Conservation (phyloP, 2,113 vertebrate genomes). For the Indicator indicator region DNA sequence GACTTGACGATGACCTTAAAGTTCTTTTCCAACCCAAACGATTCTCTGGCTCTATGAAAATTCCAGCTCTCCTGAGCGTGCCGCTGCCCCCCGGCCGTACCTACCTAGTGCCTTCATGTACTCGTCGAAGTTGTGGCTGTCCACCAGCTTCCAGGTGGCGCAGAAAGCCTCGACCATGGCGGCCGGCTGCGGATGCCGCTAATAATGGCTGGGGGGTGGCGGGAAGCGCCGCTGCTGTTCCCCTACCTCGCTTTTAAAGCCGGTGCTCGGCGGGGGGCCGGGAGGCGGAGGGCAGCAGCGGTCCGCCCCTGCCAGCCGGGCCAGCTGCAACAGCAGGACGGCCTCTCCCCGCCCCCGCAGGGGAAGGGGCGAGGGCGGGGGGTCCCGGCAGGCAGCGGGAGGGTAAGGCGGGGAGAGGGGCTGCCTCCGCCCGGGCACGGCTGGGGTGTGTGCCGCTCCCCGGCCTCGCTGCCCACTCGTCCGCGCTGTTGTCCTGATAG, state of each 20-base stretch:
- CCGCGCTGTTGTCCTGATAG: background rate
- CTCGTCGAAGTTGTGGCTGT: constrained; percentile 93
- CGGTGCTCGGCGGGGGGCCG: background rate
- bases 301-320: background rate
- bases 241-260: constrained; percentile 3
- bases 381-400: fast-evolving
- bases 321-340: background rate
- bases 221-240: fast-evolving
- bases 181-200: background rate
- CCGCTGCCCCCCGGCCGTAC: constrained; percentile 45
- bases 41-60: background rate
- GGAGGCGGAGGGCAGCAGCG: background rate
- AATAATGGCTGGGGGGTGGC: fast-evolving
- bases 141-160: constrained; percentile 91
- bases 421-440: too few species aligned
- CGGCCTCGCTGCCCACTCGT: too few species aligned
- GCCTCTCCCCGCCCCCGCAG: background rate
- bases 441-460: background rate
- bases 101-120: constrained; percentile 93
- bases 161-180: constrained; percentile 93
- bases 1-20: too few species aligned
- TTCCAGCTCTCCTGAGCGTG: too few species aligned
- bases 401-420: background rate
- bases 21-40: too few species aligned
- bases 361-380: background rate